Evolutionary conservation across 2,888 invertebrate species (phyloP), one percentile per base, ranked within the genome.

Genomic region (Erebia ligea): DNA sequence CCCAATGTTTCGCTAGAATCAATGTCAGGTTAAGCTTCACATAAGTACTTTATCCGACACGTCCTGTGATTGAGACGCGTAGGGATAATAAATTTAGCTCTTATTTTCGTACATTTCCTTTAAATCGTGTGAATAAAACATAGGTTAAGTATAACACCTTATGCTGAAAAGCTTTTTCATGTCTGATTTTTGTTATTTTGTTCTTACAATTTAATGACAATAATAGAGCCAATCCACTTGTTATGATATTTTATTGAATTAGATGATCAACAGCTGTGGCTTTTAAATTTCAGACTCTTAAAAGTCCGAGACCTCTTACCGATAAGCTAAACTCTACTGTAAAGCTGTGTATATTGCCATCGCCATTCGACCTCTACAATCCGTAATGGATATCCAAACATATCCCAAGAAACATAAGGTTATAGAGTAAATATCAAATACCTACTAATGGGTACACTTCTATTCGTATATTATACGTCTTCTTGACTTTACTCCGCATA

Each of bases 11-110:
- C 58, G 52, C 58, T 68, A 15, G 71, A 54, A 71, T 71, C 71
- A 68, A 68, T 71, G 68, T 68, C 68, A 59, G 54, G 17, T 63
- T 68, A 68, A 71, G 68, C 68, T 52, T 13, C 42, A 50, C 40
- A 63, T 62, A 65, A 67, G 70, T 57, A 62, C 67, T 67, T 67
- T 48, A 63, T 63, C 56, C 67, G 62, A 67, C 62, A 70, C 34
- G 34, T 34, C 48, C 67, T 70, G 67, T 67, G 56, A 57, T 67
- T 40, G 63, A 57, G 62, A 59, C 58, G 19, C 19, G 48, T 52
- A 50, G 13, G 19, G 17, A 59, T 64, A 21, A 68, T 61, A 50
- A 66, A 62, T 50, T 70, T 71, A 64, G 15, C 21, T 57, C 15
- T 25, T 50, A 45, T 64, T 17, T 48, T 42, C 8, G n/a, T 54